A percentile compares a stretch with the other conserved stretches of the same genome.
Evolutionary conservation across 2,888 invertebrate species (phyloP).

Genomic region (Hofmannophila pseudospretella): DNA sequence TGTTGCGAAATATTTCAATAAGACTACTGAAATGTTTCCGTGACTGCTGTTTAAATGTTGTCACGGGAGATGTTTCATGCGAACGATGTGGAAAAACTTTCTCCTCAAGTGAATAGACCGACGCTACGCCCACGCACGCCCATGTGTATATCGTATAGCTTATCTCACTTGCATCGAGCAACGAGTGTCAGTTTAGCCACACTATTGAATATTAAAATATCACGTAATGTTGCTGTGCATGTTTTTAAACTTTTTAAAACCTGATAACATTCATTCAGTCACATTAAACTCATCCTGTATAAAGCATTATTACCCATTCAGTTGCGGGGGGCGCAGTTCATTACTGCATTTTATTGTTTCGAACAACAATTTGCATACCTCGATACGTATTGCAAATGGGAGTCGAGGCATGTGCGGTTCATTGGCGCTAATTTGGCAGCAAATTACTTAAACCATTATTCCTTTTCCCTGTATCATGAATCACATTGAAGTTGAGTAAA

Average conservation of each 20-base stretch:
- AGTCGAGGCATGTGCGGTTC: conserved; percentile 7
- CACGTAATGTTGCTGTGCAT: too few species aligned
- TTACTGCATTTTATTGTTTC: conserved; percentile 33
- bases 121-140: conserved; percentile 26
- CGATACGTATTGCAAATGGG: conserved; percentile 15
- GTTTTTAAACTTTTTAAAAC: too few species aligned
- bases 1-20: conserved; percentile 18
- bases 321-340: conserved; percentile 27
- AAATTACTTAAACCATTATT: conserved; percentile 10
- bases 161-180: conserved; percentile 5
- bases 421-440: conserved; percentile 15
- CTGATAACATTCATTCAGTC: conserved; percentile 13
- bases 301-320: conserved; percentile 30
- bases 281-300: conserved; percentile 17
- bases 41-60: conserved; percentile 16
- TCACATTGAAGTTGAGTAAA: neutral
- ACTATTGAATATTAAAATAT: conserved; percentile 8
- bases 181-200: conserved; percentile 5
- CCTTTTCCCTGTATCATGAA: conserved; percentile 4
- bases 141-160: conserved; percentile 2
- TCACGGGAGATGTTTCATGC: conserved; percentile 10
- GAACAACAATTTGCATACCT: conserved; percentile 26
- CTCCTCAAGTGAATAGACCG: conserved; percentile 23
- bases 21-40: conserved; percentile 11
- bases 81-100: conserved; percentile 24